Evolutionary conservation across 2,888 invertebrate species (phyloP).

Genomic region (Rugalucina vietnamica): DNA sequence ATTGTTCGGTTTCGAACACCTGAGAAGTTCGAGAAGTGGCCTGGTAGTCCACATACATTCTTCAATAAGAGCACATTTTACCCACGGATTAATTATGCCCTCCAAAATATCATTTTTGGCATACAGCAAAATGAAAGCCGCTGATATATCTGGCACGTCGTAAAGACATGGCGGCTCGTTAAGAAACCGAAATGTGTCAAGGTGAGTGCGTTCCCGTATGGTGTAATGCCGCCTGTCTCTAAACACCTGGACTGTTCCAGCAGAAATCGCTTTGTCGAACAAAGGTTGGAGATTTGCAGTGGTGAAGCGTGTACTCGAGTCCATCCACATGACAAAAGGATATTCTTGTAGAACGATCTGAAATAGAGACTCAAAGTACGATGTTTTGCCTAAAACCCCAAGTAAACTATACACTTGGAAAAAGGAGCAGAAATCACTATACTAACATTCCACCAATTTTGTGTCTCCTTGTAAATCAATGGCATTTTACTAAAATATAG

Average conservation of each 20-base stretch:
- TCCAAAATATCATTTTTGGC: background rate
- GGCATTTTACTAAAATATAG: too few relatives aligned
- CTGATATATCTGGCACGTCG: background rate
- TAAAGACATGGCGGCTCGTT: background rate
- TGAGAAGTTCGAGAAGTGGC: background rate
- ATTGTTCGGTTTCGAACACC: background rate
- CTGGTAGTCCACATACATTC: background rate
- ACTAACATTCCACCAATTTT: too few relatives aligned
- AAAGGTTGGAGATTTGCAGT: background rate
- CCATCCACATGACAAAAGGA: conserved; percentile 1
- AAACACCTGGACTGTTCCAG: background rate
- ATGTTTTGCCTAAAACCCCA: too few relatives aligned
- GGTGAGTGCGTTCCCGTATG: background rate
- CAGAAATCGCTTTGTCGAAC: background rate
- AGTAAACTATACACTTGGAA: too few relatives aligned
- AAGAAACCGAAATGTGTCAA: background rate
- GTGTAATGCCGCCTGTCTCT: background rate
- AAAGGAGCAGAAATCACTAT: too few relatives aligned
- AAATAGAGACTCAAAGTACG: too few relatives aligned
- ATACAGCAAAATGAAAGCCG: background rate
- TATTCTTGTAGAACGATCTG: background rate
- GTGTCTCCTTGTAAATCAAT: too few relatives aligned
- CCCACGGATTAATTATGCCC: background rate
- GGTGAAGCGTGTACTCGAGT: background rate
- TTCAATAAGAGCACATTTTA: background rate